A percentile compares a stretch with the other conserved stretches of the same genome.
Evolutionary conservation across 2,797 vertebrate genomes (phyloP).

Genomic region (Sebastes alutus): DNA sequence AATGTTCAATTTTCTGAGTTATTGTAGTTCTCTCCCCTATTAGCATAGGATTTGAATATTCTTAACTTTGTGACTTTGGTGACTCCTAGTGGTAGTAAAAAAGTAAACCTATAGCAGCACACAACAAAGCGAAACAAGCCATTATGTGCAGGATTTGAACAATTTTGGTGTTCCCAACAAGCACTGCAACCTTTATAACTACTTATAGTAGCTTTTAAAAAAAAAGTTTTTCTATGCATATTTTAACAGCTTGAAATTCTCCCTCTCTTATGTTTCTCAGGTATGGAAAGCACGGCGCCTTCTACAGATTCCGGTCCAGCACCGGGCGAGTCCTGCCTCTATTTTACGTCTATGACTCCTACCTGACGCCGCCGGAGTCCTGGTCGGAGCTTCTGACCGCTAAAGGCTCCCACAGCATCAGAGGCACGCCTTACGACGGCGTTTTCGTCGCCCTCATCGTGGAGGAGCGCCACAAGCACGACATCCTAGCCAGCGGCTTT

Average conservation of each 20-base stretch:
- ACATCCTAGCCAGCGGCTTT: conserved; percentile 87
- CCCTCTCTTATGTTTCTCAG: conserved; percentile 58
- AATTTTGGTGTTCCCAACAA: too few relatives aligned
- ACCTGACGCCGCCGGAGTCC: conserved; percentile 85
- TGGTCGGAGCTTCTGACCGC: conserved; percentile 88
- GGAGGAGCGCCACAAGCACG: conserved; percentile 88
- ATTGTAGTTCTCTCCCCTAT: too few relatives aligned
- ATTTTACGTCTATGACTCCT: conserved; percentile 92
- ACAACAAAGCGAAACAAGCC: too few relatives aligned
- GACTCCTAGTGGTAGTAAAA: not conserved
- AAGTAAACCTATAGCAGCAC: too few relatives aligned
- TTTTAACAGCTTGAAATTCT: too few relatives aligned
- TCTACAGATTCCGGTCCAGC: conserved; percentile 87
- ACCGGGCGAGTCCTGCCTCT: conserved; percentile 86
- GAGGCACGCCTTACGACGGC: conserved; percentile 87
- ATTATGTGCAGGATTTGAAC: too few relatives aligned
- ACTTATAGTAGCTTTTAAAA: too few relatives aligned
- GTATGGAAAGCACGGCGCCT: conserved; percentile 88
- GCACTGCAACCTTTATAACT: too few relatives aligned
- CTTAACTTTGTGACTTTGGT: not conserved
- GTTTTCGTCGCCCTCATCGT: conserved; percentile 88
- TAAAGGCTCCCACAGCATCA: conserved; percentile 84
- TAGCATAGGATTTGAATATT: not conserved
- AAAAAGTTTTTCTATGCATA: too few relatives aligned
- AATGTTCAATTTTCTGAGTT: too few relatives aligned